Evolutionary conservation across 2,888 invertebrate species (phyloP), one percentile per base, ranked within the genome.

Genomic region (Drosophila prolongata): DNA sequence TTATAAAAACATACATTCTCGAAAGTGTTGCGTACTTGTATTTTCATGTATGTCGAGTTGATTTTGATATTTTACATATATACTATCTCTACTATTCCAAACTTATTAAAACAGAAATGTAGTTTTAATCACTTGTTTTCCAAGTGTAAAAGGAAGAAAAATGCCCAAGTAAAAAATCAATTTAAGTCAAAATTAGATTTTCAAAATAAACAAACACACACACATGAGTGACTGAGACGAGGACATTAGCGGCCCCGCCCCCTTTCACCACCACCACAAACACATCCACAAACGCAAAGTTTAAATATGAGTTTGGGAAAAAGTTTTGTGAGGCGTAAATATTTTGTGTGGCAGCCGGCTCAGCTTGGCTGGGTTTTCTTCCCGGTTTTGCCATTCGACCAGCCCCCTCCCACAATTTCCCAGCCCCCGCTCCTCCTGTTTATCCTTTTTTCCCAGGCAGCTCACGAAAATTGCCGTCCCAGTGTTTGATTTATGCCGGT

Each of bases 401-500:
- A 57, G 34, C 37, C 50, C 50, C 57, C 27, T 8, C 24, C 27
- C 47, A 11, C 14, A 9, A n/a, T 46, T 46, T 14, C 43, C 35
- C 34, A 27, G n/a, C 42, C 43, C 47, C 38, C 38, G 34, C 34
- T n/a, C 24, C 24, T 42, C 19, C 67, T 75, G 73, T 87, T 82
- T 88, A 83, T 86, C 88, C 88, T 74, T 86, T 83, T 80, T 80
- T 80, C 81, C 75, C 42, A 70, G 82, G 75, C 82, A 80, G 60
- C 58, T 77, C 76, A 83, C 80, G 83, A 80, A 81, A 78, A 78
- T 67, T 78, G 84, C 61, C 80, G 78, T 53, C 69, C 64, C 75
- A 75, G 86, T 89, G 87, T 89, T 85, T 85, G 85, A 85, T 85
- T 85, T 85, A 85, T 85, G 85, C 85, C 83, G 87, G 85, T 87